These are phyloP conservation scores for Helicorthomorpha holstii DNA, from an alignment of 1,140 invertebrate genomes.

Conservation along the genomic window DNA sequence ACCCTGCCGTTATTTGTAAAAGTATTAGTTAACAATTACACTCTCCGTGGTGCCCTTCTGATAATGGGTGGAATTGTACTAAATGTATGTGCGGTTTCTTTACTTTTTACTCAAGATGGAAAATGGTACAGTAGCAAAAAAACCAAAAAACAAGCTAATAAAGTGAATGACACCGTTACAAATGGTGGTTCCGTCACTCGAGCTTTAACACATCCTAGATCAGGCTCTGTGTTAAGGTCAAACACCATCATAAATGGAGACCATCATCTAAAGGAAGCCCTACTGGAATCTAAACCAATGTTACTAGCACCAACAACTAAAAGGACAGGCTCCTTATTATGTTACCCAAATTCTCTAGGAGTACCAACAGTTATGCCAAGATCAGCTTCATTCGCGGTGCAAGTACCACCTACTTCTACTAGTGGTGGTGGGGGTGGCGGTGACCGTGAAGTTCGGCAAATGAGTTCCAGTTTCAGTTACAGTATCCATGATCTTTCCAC, in stretches of 20 bases:
- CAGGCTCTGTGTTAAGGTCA: background rate
- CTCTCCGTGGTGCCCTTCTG: conserved; percentile 50
- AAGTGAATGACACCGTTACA: background rate
- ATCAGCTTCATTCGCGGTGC: background rate
- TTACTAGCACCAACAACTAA: no score
- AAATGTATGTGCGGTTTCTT: conserved; percentile 60
- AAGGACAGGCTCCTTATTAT: background rate
- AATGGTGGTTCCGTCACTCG: background rate
- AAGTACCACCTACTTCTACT: background rate
- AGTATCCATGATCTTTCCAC: conserved; percentile 7
- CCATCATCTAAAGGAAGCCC: background rate
- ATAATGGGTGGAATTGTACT: conserved; percentile 61
- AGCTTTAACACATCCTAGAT: background rate
- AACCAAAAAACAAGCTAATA: background rate
- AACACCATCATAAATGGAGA: background rate
- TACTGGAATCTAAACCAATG: background rate
- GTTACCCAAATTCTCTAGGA: background rate
- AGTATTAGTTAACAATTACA: conserved; percentile 43
- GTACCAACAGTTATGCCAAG: background rate
- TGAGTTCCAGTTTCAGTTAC: conserved; percentile 3
- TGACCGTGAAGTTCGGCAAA: background rate
- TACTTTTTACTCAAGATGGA: conserved; percentile 42
- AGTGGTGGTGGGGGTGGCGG: background rate
- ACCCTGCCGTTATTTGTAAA: conserved; percentile 58
- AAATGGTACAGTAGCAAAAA: background rate